Evolutionary conservation across 2,888 invertebrate species (phyloP), one percentile per base, ranked within the genome.

Genomic region (Spodoptera exigua): DNA sequence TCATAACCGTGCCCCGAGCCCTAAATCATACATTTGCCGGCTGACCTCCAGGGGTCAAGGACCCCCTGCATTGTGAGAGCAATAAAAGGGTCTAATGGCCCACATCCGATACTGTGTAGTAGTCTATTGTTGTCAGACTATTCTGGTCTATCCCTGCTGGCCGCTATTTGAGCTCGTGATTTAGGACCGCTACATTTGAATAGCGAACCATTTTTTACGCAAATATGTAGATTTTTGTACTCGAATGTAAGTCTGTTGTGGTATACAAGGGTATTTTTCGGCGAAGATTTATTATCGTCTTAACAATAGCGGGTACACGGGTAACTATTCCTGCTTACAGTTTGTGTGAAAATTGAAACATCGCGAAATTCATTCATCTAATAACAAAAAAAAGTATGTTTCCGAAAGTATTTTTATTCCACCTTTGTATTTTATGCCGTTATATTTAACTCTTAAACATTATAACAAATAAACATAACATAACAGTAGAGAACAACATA

Each of bases 21-120:
- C 32, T 9, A 21, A 16, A n/a, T 44, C 49, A n/a, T 18, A 32
- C 52, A 14, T 18, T 47, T 34, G 37, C 41, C 32, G 32, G 14
- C 32, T 49, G 58, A 78, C 75, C 75, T 52, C 43, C 32, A 18
- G 41, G 54, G 68, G 71, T 70, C 68, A 55, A 62, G 59, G 56
- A 59, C 68, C 53, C 17, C 36, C 3, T 53, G 53, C 52, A 59
- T 70, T 77, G 67, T 74, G 44, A 56, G 41, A 27, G 43, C 61
- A 43, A 68, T 74, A 68, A 74, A 74, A 70, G 67, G 60, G 51
- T 62, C 55, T 77, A 77, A 77, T 75, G 71, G 68, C 43, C 40
- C 57, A 60, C 61, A 62, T 78, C 78, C 78, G 78, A 62, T 44
- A 49, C 54, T 48, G 21, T 47, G 58, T 55, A 16, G 44, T 37